Percentiles rank a stretch among this genome's conserved stretches.
These are phyloP conservation scores for Trematocara unimaculatum DNA, from an alignment of 2,113 vertebrate species.

Conservation along the genomic window DNA sequence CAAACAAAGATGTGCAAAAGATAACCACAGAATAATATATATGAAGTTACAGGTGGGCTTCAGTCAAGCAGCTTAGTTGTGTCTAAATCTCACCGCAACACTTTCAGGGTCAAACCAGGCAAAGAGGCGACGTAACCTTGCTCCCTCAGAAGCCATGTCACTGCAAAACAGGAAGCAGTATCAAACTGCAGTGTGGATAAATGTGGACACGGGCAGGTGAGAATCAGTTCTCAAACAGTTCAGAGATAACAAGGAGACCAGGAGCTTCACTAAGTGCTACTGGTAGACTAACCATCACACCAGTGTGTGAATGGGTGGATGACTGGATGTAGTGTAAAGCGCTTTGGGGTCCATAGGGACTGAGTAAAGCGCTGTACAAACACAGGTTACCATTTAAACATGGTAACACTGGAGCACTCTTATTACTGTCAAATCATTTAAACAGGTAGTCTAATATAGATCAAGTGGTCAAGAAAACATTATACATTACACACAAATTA, in stretches of 20 bases:
- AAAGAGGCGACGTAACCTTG: conserved; percentile 10
- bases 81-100: conserved; percentile 57
- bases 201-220: not conserved
- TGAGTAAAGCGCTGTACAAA: no score
- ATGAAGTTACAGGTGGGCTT: not conserved
- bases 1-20: not conserved
- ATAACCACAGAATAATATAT: not conserved
- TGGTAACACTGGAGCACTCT: no score
- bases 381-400: no score
- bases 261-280: not conserved
- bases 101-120: conserved; percentile 58
- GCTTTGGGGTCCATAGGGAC: not conserved
- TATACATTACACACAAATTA: no score
- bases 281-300: not conserved
- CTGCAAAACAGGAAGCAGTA: not conserved
- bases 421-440: no score
- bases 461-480: no score
- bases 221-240: not conserved
- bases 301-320: not conserved
- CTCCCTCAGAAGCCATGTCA: conserved; percentile 32
- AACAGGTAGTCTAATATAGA: no score
- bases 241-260: not conserved
- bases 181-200: not conserved
- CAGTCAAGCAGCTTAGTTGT: not conserved
- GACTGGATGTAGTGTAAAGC: not conserved